phyloP scores from a whole-genome alignment of 2,888 invertebrate species.

The Schizaphis graminum region DNA sequence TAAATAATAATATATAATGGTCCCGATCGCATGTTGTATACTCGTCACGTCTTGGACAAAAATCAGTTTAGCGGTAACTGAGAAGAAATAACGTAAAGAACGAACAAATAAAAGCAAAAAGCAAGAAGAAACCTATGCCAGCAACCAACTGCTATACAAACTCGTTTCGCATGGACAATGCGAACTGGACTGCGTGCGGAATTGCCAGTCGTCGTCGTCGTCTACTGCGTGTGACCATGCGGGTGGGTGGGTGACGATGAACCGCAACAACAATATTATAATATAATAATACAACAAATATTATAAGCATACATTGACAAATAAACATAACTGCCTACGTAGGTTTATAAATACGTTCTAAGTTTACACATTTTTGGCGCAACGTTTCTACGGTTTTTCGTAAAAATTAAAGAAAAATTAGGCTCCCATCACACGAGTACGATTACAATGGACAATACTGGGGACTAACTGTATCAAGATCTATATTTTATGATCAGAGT shows the following conservation, averaged over 20 bases:
- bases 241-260: not conserved
- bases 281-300: not conserved
- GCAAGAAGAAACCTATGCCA: not conserved
- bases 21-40: constrained; percentile 5
- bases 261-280: not conserved
- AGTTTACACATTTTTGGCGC: not conserved
- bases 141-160: not conserved
- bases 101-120: not conserved
- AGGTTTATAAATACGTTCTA: not conserved
- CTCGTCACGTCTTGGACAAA: constrained; percentile 16
- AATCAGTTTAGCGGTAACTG: not conserved
- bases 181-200: not conserved
- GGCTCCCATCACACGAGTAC: not conserved
- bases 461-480: not conserved
- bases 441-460: not conserved
- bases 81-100: not conserved
- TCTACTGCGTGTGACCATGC: not conserved
- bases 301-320: not conserved
- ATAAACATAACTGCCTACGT: not conserved
- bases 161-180: constrained; percentile 26
- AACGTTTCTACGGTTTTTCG: not conserved
- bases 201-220: not conserved
- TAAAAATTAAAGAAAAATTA: not conserved
- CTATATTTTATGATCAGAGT: not conserved
- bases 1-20: not conserved